phyloP scores from a whole-genome alignment of 2,113 vertebrate genomes.

The Pongo abelii region DNA sequence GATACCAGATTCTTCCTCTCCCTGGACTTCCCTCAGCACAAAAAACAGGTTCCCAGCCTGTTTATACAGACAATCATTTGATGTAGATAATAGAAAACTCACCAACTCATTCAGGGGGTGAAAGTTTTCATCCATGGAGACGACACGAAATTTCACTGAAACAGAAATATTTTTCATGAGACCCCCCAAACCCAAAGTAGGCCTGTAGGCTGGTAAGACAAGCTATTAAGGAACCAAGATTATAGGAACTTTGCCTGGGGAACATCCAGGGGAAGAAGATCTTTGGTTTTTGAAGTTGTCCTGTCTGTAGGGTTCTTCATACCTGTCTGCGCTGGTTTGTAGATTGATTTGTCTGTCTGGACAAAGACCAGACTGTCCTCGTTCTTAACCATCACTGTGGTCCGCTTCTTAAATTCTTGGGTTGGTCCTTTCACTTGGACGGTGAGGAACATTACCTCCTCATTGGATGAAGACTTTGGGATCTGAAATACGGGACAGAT shows the following conservation, averaged over 20 bases:
- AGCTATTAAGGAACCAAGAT: background rate
- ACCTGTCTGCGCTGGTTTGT: slow-evolving; percentile 84
- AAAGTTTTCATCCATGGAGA: slow-evolving; percentile 83
- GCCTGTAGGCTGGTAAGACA: background rate
- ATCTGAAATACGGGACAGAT: slow-evolving; percentile 67
- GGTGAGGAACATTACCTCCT: slow-evolving; percentile 77
- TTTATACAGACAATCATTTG: background rate
- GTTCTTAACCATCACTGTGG: slow-evolving; percentile 75
- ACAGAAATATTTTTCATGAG: slow-evolving; percentile 69
- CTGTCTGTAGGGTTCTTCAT: background rate
- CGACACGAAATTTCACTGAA: slow-evolving; percentile 84
- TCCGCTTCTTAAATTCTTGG: slow-evolving; percentile 77
- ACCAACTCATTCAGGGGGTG: slow-evolving; percentile 79
- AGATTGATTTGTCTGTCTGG: slow-evolving; percentile 86
- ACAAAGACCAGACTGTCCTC: slow-evolving; percentile 79
- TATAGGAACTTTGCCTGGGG: background rate
- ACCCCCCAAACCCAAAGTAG: background rate
- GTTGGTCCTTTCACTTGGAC: slow-evolving; percentile 77
- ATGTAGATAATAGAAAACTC: slow-evolving; percentile 44
- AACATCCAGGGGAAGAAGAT: background rate
- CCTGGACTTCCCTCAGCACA: background rate
- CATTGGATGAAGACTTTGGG: slow-evolving; percentile 52
- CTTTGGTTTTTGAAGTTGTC: slow-evolving; percentile 4
- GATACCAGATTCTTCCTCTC: background rate
- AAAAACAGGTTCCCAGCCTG: background rate